Base-by-base conservation (phyloP, 2,888 invertebrate genomes). In the Mythimna impura region DNA sequence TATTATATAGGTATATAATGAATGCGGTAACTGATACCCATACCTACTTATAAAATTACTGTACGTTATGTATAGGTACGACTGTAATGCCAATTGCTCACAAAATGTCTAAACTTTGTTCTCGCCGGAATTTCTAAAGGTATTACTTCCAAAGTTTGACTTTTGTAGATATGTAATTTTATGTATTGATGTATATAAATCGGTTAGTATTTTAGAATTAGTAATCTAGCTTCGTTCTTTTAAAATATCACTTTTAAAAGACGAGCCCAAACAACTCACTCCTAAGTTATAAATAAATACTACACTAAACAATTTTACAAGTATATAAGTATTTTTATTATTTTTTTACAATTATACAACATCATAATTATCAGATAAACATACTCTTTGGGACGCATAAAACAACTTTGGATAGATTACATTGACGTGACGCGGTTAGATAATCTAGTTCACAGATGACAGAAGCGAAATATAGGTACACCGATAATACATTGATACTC, bases 301-400 rank as follows among this genome's bases (percentile, higher is more conserved):
- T 95, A 95, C 91, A 81, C 94, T 95, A 94, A 94, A 94, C 92
- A 93, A 94, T 93, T 95, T 93, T 95, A 96, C 94, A 95, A 86
- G 92, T 95, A 94, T 93, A 94, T 94, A 94, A 92, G 93, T 94
- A 93, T 94, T 93, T 94, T 93, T 93, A 93, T 93, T 92, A 91
- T 93, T 90, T 94, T 94, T 95, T 93, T 94, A 96, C 94, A 96
- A 95, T 95, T 95, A 94, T 96, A 96, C 95, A 96, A 94, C 93
- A 92, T 91, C 91, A 85, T 92, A 90, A 86, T 92, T 91, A 92
- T 91, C 92, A 91, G 91, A 93, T 94, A 92, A 93, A 93, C 93
- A 93, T 95, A 95, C 90, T 96, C 96, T 96, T 96, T 96, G 96
- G 96, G 93, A 93, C 91, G 91, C 93, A 88, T 93, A 91, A 93